Conservation (phyloP, 2,113 vertebrate species). For the Proteles cristata region DNA sequence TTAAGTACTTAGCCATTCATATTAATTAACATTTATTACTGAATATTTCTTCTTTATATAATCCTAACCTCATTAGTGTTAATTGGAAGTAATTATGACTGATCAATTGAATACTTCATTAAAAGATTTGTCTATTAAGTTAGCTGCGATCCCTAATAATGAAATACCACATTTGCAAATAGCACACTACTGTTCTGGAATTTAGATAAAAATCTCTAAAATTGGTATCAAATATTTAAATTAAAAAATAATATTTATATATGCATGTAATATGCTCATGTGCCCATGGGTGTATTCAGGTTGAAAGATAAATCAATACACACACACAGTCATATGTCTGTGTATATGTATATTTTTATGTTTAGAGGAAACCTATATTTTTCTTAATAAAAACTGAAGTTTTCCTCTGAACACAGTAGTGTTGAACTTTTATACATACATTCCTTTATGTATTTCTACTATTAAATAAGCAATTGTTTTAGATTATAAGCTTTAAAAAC, state of each 20-base stretch:
- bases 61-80: not conserved
- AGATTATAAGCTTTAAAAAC: not conserved
- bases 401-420: not conserved
- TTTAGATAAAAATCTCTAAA: not conserved
- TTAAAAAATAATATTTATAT: not conserved
- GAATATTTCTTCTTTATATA: not conserved
- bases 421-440: not conserved
- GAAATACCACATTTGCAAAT: not conserved
- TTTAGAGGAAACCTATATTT: not conserved
- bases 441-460: not conserved
- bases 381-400: not conserved
- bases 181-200: not conserved
- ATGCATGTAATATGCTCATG: not conserved
- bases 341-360: not conserved
- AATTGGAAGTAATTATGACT: slow-evolving; percentile 25
- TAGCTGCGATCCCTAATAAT: not conserved
- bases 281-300: not conserved
- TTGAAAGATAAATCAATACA: not conserved
- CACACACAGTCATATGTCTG: not conserved
- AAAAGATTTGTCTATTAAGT: not conserved
- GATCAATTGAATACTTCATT: not conserved
- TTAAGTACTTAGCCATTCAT: not conserved
- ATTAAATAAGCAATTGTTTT: not conserved
- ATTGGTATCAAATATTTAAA: not conserved
- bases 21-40: not conserved